A percentile compares a stretch with the other conserved stretches of the same genome.
Conservation (phyloP, 2,113 vertebrate species). For the Myrmecophaga tridactyla region DNA sequence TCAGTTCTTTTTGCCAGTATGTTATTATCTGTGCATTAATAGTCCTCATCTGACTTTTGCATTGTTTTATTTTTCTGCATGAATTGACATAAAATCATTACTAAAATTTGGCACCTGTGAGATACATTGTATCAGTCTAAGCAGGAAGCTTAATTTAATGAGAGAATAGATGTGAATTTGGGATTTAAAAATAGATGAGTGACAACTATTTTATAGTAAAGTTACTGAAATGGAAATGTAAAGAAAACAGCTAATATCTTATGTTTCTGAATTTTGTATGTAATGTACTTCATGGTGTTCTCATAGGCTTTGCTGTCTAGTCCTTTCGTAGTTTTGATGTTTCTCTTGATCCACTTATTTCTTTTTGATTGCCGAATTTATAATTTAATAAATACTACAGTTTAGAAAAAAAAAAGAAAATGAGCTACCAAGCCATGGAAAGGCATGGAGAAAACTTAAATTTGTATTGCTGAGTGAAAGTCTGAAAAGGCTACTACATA, state of each 20-base stretch:
- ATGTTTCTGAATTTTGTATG: conserved; percentile 80
- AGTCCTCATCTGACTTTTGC: conserved; percentile 81
- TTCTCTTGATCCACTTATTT: conserved; percentile 82
- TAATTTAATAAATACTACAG: conserved; percentile 91
- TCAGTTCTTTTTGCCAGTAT: too few species aligned
- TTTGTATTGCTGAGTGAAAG: too few species aligned
- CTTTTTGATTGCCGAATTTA: conserved; percentile 87
- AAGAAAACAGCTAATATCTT: conserved; percentile 80
- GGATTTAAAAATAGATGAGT: conserved; percentile 81
- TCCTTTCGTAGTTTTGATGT: conserved; percentile 83
- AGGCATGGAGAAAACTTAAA: too few species aligned
- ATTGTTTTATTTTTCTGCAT: conserved; percentile 86
- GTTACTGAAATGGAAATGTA: conserved; percentile 80
- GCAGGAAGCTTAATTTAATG: conserved; percentile 83
- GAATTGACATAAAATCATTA: conserved; percentile 81
- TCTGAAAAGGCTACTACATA: too few species aligned
- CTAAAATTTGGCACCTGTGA: conserved; percentile 77
- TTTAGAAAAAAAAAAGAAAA: conserved; percentile 76
- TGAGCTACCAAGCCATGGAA: too few species aligned
- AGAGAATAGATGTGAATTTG: conserved; percentile 84
- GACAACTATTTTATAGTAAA: conserved; percentile 75
- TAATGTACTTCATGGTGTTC: conserved; percentile 77
- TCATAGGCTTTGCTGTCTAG: conserved; percentile 83
- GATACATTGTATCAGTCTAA: conserved; percentile 74
- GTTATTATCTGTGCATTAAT: too few species aligned